phyloP scores from a whole-genome alignment of 2,113 vertebrate species.

The Reinhardtius hippoglossoides region DNA sequence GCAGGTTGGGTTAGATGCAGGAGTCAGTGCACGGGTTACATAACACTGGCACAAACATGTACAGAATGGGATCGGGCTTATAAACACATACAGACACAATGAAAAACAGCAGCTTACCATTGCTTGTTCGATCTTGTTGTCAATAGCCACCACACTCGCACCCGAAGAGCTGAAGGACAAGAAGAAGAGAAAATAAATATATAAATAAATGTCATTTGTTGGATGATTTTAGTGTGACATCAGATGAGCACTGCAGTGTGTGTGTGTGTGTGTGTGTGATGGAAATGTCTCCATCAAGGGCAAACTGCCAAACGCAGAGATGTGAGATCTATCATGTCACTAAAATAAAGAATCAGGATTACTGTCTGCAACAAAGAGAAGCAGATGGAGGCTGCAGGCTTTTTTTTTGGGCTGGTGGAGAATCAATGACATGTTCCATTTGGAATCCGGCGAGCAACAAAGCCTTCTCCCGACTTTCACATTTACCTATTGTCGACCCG shows the following conservation, averaged over 20 bases:
- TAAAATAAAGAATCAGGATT: not conserved
- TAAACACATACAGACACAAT: not conserved
- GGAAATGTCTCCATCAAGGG: not conserved
- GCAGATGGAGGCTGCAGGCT: slow-evolving; percentile 9
- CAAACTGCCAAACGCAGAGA: not conserved
- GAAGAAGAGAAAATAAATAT: slow-evolving; percentile 22
- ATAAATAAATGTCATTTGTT: not conserved
- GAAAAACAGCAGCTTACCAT: slow-evolving; percentile 86
- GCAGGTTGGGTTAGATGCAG: no score
- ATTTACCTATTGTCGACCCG: slow-evolving; percentile 91
- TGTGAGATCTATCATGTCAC: no score
- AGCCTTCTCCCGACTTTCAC: not conserved
- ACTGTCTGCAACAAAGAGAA: not conserved
- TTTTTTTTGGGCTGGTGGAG: slow-evolving; percentile 20
- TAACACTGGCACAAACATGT: slow-evolving; percentile 41
- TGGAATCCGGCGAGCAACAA: no score
- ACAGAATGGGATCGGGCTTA: slow-evolving; percentile 8
- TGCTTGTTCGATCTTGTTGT: slow-evolving; percentile 99
- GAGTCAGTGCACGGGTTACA: slow-evolving; percentile 33
- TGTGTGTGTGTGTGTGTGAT: not conserved
- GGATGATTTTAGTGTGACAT: slow-evolving; percentile 1
- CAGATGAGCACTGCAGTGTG: not conserved
- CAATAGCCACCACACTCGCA: slow-evolving; percentile 96
- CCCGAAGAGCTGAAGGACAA: slow-evolving; percentile 88
- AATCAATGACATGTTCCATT: slow-evolving; percentile 33